Base-by-base conservation (phyloP, 1,140 invertebrate genomes). In the Microplitis mediator region DNA sequence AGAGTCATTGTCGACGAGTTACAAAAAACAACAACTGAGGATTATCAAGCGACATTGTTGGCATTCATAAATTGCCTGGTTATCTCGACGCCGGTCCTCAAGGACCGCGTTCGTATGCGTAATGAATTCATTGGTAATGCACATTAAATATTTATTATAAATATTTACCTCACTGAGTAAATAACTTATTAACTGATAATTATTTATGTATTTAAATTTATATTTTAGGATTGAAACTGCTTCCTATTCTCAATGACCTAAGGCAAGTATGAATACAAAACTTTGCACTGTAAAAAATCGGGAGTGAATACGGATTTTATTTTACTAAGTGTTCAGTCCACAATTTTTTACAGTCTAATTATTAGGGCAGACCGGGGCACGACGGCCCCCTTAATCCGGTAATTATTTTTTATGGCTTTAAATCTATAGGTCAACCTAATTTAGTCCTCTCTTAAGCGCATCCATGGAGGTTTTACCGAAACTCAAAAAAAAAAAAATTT, bases 41-140 rank as follows among this genome's bases (percentile, higher is more conserved):
- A 97, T 80, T 98, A 98, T 88, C 94, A 95, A 88, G 95, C 94
- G 4, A 94, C 95, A 9, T 86, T 98, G 60, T 89, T 98, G 78
- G 95, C 95, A 52, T 97, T 98, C 87, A 93, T 98, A 86, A 98
- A 98, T 89, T 98, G 96, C 84, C 91, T 98, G 81, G 95, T 98
- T 80, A 95, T 97, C 78, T 95, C 95, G n/a, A 95, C 95, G 8
- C 91, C 94, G 13, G 90, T 93, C 14, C 89, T 97, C 58, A 93
- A 94, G 72, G 95, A 98, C 77, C 89, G 96, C 74, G 93, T 95
- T 69, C 88, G 94, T 74, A 92, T 98, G 73, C 90, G 97, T 76
- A 98, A 97, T 83, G 96, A 98, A 87, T 97, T 98, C 84, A 95
- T 98, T 80, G 96, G 96, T 97, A 71, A 16, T 64, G 9, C 52